A percentile compares a stretch with the other conserved stretches of the same genome.
phyloP scores from a whole-genome alignment of 2,113 vertebrate genomes.

The Megaceryle torquata region DNA sequence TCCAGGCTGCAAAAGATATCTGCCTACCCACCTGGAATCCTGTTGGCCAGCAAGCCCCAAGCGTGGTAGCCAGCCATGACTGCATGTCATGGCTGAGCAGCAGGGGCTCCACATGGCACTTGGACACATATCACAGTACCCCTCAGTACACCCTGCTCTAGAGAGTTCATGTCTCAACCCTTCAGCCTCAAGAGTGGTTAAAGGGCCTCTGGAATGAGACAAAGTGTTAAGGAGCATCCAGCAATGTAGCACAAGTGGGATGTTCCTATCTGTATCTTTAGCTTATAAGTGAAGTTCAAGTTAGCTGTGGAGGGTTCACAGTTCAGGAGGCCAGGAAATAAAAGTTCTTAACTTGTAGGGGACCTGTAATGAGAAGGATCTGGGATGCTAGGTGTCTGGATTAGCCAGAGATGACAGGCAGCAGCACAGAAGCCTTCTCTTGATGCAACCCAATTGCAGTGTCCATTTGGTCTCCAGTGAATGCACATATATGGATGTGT shows the following conservation, averaged over 20 bases:
- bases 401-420: neutral
- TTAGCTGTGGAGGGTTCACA: neutral
- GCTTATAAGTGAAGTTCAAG: neutral
- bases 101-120: neutral
- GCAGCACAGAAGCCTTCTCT: neutral
- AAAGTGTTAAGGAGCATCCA: neutral
- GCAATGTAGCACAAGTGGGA: neutral
- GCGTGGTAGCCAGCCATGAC: neutral
- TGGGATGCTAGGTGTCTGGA: neutral
- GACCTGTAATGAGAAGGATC: neutral
- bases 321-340: neutral
- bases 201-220: neutral
- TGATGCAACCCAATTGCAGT: neutral
- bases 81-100: neutral
- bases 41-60: fast-evolving
- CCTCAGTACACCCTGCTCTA: neutral
- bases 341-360: neutral
- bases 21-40: neutral
- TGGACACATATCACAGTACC: fast-evolving
- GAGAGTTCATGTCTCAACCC: neutral
- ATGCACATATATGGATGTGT: neutral
- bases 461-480: neutral
- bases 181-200: neutral
- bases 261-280: neutral
- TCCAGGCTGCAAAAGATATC: neutral